These are phyloP conservation scores for Anas bernieri DNA, from an alignment of 2,797 vertebrate genomes.

Conservation along the genomic window DNA sequence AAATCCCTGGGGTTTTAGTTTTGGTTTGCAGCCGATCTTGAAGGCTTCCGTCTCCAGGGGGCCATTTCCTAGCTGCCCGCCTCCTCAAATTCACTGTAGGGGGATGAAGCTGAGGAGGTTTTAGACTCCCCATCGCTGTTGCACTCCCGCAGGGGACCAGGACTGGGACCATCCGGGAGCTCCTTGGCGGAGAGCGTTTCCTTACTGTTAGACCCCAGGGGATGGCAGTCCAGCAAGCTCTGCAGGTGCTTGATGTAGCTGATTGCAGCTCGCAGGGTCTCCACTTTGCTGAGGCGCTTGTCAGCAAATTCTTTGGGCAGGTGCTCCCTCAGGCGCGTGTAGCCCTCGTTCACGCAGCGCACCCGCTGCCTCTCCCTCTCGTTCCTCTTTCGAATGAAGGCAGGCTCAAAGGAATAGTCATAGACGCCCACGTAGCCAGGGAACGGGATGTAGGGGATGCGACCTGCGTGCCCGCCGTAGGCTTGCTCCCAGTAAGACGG, in stretches of 20 bases:
- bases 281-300: conserved; percentile 92
- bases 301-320: conserved; percentile 88
- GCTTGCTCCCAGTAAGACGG: conserved; percentile 76
- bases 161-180: background rate
- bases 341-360: conserved; percentile 95
- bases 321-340: conserved; percentile 89
- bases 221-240: conserved; percentile 81
- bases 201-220: conserved; percentile 47
- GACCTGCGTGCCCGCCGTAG: conserved; percentile 34
- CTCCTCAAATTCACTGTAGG: conserved; percentile 77
- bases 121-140: conserved; percentile 82
- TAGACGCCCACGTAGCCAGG: conserved; percentile 75
- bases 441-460: conserved; percentile 74
- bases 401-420: conserved; percentile 86
- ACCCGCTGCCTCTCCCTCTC: conserved; percentile 92
- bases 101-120: conserved; percentile 74
- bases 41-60: background rate
- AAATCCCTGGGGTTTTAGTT: background rate
- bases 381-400: conserved; percentile 91
- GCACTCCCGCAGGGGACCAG: conserved; percentile 52
- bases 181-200: background rate
- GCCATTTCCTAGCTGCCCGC: conserved; percentile 37
- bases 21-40: background rate
- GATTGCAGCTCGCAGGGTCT: conserved; percentile 92
- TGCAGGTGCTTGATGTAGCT: conserved; percentile 93